A percentile compares a stretch with the other conserved stretches of the same genome.
phyloP scores from a whole-genome alignment of 2,888 invertebrate genomes.

The Entomobrya multifasciata region DNA sequence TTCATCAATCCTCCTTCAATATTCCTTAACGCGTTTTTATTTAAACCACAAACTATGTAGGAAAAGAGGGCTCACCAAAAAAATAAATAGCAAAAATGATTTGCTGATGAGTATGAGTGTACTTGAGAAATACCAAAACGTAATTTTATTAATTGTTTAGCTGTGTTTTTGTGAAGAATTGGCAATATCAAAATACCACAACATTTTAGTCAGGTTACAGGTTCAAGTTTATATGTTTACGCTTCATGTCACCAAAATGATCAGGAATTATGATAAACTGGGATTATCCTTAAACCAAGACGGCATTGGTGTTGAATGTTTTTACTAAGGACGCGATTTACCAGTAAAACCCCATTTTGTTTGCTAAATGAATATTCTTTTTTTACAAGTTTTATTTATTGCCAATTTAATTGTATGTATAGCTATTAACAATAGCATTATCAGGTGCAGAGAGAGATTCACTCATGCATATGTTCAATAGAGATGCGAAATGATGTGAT shows the following conservation, averaged over 20 bases:
- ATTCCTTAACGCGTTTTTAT: constrained; percentile 8
- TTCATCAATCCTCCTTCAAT: constrained; percentile 8
- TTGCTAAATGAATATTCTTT: background rate
- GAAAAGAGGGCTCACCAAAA: background rate
- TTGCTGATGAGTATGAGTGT: background rate
- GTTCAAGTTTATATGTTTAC: background rate
- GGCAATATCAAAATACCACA: background rate
- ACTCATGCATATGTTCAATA: background rate
- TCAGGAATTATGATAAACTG: background rate
- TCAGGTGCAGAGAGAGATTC: background rate
- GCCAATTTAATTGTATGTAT: background rate
- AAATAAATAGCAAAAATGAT: background rate
- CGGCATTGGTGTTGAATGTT: background rate
- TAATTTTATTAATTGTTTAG: background rate
- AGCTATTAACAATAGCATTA: background rate
- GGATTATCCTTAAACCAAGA: background rate
- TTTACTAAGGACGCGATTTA: background rate
- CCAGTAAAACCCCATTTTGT: background rate
- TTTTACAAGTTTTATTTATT: background rate
- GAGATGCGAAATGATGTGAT: background rate
- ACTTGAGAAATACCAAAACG: background rate
- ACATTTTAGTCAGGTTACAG: background rate
- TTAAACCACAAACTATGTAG: background rate
- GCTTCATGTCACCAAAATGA: constrained; percentile 20
- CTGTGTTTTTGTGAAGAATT: background rate